Base-by-base conservation (phyloP, 37 sponge, comb jelly and placozoan species). In the Beroe ovata region DNA sequence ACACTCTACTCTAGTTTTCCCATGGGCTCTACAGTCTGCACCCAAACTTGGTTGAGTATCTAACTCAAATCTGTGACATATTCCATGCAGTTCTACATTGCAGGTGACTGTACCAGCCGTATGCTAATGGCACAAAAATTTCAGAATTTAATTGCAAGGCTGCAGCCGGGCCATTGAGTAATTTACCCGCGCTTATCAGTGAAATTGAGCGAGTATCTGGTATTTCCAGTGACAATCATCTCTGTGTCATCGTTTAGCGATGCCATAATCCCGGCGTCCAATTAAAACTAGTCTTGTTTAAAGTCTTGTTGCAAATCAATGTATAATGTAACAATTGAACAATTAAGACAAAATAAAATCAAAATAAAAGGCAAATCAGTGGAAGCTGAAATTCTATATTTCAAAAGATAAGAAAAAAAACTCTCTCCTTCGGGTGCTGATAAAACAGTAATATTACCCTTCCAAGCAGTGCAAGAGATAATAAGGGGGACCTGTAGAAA, bases 241-340 rank as follows among this genome's bases (percentile, higher is more conserved):
- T 77, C 84, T n/a, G 54, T 23, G 41, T 77, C 84, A 77, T 77
- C 84, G 35, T 66, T 66, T 6, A 77, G 84, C 0, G 84, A 77
- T 8, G 84, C 20, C 84, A 77, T 77, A 8, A 47, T 47, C 11
- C 54, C 6, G 11, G 11, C 54, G 54, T 11, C n/a, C n/a, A n/a
- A n/a, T n/a, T n/a, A n/a, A n/a, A n/a, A n/a, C n/a, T n/a, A n/a
- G n/a, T n/a, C n/a, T n/a, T n/a, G n/a, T n/a, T n/a, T 47, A 47
- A 47, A 47, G 54, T 47, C 54, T 47, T 47, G 54, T 16, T 47
- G 54, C 11, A 47, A 47, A 47, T 47, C 54, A 47, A 47, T 47
- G 54, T 47, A 47, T 47, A 47, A n/a, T n/a, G n/a, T 47, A 47
- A 47, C 54, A 47, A 47, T 47, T 47, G 54, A 47, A 47, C 54